These are phyloP conservation scores for Gastrophryne carolinensis DNA, from an alignment of 2,797 vertebrate genomes.

Conservation along the genomic window DNA sequence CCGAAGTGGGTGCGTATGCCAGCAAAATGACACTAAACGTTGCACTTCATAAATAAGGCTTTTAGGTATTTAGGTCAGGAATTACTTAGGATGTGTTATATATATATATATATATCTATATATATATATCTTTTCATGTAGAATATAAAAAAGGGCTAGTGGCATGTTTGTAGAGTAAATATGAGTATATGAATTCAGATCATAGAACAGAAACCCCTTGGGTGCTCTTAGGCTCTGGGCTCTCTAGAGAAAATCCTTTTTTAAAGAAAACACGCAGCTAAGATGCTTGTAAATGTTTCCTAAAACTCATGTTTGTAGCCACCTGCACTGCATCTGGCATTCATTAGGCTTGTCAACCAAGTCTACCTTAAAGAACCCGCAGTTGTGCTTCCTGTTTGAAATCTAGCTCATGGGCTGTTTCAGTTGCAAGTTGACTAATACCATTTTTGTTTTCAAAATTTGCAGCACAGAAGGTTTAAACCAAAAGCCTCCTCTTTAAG, in stretches of 20 bases:
- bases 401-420: conserved; percentile 46
- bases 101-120: too few species aligned
- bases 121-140: too few species aligned
- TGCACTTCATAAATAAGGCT: too few species aligned
- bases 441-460: conserved; percentile 64
- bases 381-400: conserved; percentile 54
- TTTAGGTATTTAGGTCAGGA: too few species aligned
- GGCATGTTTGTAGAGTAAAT: too few species aligned
- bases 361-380: conserved; percentile 34
- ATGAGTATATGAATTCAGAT: background rate
- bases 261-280: conserved; percentile 32
- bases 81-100: too few species aligned
- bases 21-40: too few species aligned
- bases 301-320: conserved; percentile 47
- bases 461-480: conserved; percentile 55
- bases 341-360: conserved; percentile 48
- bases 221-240: background rate
- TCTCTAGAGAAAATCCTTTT: background rate
- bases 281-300: conserved; percentile 42
- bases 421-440: conserved; percentile 60
- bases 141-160: too few species aligned
- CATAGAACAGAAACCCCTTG: background rate
- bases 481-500: conserved; percentile 54
- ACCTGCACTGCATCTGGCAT: conserved; percentile 46
- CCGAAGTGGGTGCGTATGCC: too few species aligned